Base-by-base conservation (phyloP, 2,888 invertebrate species). In the Epistrophella euchroma region DNA sequence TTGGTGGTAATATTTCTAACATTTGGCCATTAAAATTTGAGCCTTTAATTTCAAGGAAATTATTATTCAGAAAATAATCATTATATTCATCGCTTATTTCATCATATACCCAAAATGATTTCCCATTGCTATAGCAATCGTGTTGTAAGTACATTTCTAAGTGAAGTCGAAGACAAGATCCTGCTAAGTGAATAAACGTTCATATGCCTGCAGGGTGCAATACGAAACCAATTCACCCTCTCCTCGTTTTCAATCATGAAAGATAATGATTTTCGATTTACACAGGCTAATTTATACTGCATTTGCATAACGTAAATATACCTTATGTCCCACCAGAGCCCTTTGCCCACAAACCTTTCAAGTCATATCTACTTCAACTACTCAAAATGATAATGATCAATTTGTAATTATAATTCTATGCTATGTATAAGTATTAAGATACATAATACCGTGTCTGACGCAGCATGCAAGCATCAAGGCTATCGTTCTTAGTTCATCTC, bases 371-470 rank as follows among this genome's bases (percentile, higher is more conserved):
- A 15, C 25, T 15, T n/a, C 25, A 5, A 52, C 13, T 9, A 19
- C 64, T 64, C 45, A 64, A 64, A 35, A 66, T 66, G 78, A 78
- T 72, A 76, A 85, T 80, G 80, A 76, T 76, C 85, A 80, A 80
- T 85, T 85, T 85, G 80, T 85, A 76, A 85, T 85, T 85, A 80
- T 76, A 85, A 85, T 85, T 76, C 66, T 55, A 76, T 68, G 6
- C 17, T 25, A 15, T 25, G 28, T 28, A 28, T 2, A 28, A 5
- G 6, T 28, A 28, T 28, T 5, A 25, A 28, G 4, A 3, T 28
- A 35, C 13, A 17, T 9, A 0, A 2, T 5, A 15, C 15, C 0
- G 2, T 52, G 52, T 52, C 78, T 25, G 45, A 45, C 37, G 32
- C 56, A 71, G 71, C 50, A 45, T 60, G 66, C 58, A 66, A 66